Conservation (phyloP, 2,113 vertebrate genomes). For the Leucosticte australis region DNA sequence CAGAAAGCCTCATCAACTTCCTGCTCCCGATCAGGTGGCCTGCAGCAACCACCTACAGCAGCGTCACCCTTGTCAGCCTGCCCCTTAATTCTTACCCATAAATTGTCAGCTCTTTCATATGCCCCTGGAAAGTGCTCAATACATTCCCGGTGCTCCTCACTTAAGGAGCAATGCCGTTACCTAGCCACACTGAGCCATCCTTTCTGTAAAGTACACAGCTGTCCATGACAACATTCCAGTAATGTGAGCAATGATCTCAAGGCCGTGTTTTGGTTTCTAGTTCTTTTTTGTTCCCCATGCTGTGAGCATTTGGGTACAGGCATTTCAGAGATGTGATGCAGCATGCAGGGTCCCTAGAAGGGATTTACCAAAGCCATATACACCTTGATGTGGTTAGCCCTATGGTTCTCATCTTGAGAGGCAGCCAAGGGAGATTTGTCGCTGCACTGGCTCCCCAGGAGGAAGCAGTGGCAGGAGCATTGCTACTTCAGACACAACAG, state of each 20-base stretch:
- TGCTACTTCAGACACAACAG: background rate
- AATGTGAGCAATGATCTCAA: background rate
- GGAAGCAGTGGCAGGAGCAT: background rate
- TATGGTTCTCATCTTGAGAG: background rate
- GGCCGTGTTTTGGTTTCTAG: background rate
- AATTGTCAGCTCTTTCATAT: background rate
- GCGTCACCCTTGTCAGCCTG: background rate
- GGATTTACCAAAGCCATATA: background rate
- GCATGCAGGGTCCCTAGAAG: background rate
- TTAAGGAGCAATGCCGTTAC: background rate
- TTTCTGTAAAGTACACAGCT: background rate
- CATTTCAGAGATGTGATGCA: background rate
- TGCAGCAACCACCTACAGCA: background rate
- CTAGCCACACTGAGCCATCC: accelerated
- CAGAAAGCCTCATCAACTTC: background rate
- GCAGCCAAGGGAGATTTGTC: background rate
- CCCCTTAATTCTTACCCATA: background rate
- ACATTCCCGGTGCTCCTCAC: background rate
- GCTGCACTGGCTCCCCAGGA: background rate
- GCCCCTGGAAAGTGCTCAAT: background rate
- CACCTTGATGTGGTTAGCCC: background rate
- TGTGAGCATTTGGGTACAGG: background rate
- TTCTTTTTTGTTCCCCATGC: background rate
- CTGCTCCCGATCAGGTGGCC: background rate
- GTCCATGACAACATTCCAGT: background rate